Evolutionary conservation across 2,797 vertebrate species (phyloP), one percentile per base, ranked within the genome.

Genomic region (Acanthurus leucopareius): DNA sequence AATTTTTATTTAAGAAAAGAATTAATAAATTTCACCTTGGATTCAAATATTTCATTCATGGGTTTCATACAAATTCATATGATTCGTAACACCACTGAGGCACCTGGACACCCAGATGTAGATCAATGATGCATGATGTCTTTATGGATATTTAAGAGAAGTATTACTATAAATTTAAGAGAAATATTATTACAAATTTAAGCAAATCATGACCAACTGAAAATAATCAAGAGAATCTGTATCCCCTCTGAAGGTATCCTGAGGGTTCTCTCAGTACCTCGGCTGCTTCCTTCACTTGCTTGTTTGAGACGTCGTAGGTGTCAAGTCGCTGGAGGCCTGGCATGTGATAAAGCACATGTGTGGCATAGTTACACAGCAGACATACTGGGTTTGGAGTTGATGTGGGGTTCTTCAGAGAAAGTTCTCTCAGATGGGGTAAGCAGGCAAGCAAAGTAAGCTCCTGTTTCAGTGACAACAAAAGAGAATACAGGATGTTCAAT

Each of bases 331-430:
- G 93, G 73, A 98, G 96, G 47, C 72, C 79, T 17, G 97, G 97
- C 81, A 97, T 88, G 87, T 98, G 97, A 90, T 97, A 97, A 3
- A 98, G 91, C 25, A 98, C 79, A 16, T 98, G 97, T 20, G 93
- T 97, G 62, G 93, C 93, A 66, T 97, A 98, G 93, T 98, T 97
- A 84, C 91, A 96, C 77, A 97, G 94, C 62, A 95, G 90, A 88
- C 97, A 97, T 73, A 98, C 95, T 0, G 96, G 96, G 85, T 97
- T 97, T 59, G 95, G 87, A 44, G 89, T 83, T 28, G 96, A 97
- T 5, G 93, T 96, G 62, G 95, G 96, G 86, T 98, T 96, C 61
- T 95, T 96, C 67, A 98, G 93, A 6, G 92, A 89, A 10, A 98
- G 93, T 65, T 96, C 95, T 88, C 83, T 96, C 77, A 98, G 91